Evolutionary conservation across 2,888 invertebrate genomes (phyloP), one percentile per base, ranked within the genome.

Genomic region (Gastracanthus pulcherrimus): DNA sequence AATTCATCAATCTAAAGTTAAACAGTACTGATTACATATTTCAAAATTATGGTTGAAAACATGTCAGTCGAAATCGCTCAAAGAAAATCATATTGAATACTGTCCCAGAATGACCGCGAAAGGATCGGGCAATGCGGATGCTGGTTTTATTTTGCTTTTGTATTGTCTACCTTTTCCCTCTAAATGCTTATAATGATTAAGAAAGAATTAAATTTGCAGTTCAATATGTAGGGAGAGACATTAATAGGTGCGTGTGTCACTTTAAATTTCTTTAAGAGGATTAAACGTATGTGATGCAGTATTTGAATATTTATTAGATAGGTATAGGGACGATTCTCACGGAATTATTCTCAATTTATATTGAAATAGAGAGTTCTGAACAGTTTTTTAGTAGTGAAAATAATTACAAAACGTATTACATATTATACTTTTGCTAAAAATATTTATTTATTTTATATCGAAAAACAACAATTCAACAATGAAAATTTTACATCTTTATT

Each of bases 291-390:
- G 67, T 16, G 58, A 41, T 31, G 58, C 13, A 9, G 60, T 60
- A 70, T 51, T 58, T 60, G 45, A 72, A 72, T 72, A 45, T 60
- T 45, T 60, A 60, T 60, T 60, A 45, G 58, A 72, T 72, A 31
- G 3, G 41, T 13, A 55, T 11, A 55, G 19, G 7, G 26, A 38
- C 41, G 71, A 72, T 72, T 72, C 26, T 72, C 41, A 38, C 7
- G 29, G 71, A 55, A 58, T 72, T 38, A 72, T 23, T 26, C 41
- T 13, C 58, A n/a, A 60, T 72, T 72, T 38, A 38, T 72, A 72
- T 72, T 72, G 45, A 60, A 72, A 41, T 72, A 19, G 7, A n/a
- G 31, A 19, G 29, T 41, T 31, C 72, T 26, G 60, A 41, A 38
- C n/a, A n/a, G n/a, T n/a, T n/a, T n/a, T n/a, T n/a, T n/a, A n/a